phyloP scores from a whole-genome alignment of 1,140 invertebrate genomes.

The Anthonomus grandis region DNA sequence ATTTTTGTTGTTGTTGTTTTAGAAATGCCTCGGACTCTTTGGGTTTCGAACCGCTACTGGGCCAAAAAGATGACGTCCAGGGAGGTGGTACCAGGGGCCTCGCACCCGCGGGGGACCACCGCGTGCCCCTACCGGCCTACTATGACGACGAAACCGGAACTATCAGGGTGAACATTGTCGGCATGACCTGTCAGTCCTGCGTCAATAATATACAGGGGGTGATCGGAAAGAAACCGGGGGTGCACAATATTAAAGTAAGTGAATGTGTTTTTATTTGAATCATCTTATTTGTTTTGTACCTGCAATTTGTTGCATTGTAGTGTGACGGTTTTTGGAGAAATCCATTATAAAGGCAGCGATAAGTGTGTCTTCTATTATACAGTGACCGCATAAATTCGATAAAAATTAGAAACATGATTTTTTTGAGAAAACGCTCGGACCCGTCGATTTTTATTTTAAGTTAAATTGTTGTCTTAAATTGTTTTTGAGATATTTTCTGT shows the following conservation, averaged over 20 bases:
- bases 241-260: constrained; percentile 63
- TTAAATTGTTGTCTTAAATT: too few relatives aligned
- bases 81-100: constrained; percentile 25
- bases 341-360: too few relatives aligned
- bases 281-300: too few relatives aligned
- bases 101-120: constrained; percentile 32
- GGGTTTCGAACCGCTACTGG: constrained; percentile 39
- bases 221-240: constrained; percentile 57
- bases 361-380: too few relatives aligned
- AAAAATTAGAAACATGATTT: too few relatives aligned
- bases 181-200: constrained; percentile 84
- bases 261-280: not conserved
- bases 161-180: constrained; percentile 58
- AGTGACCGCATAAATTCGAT: too few relatives aligned
- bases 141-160: constrained; percentile 18
- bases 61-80: constrained; percentile 29
- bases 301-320: too few relatives aligned
- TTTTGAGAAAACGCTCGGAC: too few relatives aligned
- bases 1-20: too few relatives aligned
- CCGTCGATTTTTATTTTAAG: too few relatives aligned
- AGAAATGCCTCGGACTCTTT: constrained; percentile 40
- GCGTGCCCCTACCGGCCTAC: not conserved
- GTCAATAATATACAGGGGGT: constrained; percentile 70
- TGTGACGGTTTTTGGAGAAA: too few relatives aligned
- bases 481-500: too few relatives aligned